Conservation (phyloP, 2,797 vertebrate genomes). For the Crocidura indochinensis region DNA sequence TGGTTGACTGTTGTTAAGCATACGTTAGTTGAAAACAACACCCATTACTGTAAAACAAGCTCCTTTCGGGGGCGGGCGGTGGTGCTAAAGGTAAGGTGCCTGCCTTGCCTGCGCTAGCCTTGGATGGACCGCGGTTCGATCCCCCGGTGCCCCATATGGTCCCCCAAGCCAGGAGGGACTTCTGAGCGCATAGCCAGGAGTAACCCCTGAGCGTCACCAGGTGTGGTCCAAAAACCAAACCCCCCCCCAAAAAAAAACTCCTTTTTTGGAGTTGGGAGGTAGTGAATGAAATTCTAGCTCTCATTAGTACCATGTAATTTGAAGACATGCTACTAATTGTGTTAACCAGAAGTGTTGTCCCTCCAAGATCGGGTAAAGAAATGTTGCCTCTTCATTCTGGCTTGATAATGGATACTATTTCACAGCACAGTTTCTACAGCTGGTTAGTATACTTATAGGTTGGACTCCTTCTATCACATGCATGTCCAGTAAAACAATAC, state of each 20-base stretch:
- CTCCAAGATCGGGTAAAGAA: slow-evolving; percentile 20
- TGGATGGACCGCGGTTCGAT: no score
- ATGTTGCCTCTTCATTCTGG: not conserved
- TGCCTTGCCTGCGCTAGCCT: no score
- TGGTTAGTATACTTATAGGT: not conserved
- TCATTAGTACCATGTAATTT: not conserved
- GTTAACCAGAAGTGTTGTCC: not conserved
- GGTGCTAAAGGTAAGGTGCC: no score
- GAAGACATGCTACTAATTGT: slow-evolving; percentile 9
- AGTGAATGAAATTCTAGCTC: slow-evolving; percentile 9
- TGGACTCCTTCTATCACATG: not conserved
- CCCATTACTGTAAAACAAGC: slow-evolving; percentile 1
- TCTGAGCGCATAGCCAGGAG: no score
- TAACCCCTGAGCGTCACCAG: no score
- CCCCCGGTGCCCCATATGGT: no score
- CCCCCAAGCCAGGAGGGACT: no score
- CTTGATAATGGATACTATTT: not conserved
- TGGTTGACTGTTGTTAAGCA: not conserved
- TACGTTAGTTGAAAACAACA: not conserved
- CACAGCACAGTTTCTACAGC: not conserved
- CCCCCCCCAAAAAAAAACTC: no score
- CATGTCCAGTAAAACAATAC: not conserved
- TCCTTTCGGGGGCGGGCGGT: no score
- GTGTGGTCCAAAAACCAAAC: no score
- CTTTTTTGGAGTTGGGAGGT: not conserved